Percentiles rank a stretch among this genome's conserved stretches.
phyloP scores from a whole-genome alignment of 2,888 invertebrate genomes.

The Cheilosia pagana region DNA sequence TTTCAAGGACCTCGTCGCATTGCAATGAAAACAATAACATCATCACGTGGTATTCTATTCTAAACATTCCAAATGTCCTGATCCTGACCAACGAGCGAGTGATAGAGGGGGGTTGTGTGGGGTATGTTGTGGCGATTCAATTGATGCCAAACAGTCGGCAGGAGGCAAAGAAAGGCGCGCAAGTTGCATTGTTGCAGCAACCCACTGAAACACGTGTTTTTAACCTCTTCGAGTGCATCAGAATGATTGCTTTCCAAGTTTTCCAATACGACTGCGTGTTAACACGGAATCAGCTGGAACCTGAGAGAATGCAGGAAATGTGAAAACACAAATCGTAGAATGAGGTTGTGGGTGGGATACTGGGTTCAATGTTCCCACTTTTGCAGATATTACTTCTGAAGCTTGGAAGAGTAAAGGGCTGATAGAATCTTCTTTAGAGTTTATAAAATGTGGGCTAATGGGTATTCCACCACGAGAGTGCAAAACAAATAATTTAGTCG shows the following conservation, averaged over 20 bases:
- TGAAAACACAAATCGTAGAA: neutral
- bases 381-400: neutral
- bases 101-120: too few species aligned
- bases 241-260: constrained; percentile 12
- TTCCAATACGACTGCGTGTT: constrained; percentile 63
- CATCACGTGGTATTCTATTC: constrained; percentile 67
- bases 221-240: constrained; percentile 3
- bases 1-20: constrained; percentile 68
- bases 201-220: constrained; percentile 62
- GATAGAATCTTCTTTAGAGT: too few species aligned
- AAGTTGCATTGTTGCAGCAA: constrained; percentile 52
- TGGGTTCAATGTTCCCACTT: constrained; percentile 34
- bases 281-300: neutral
- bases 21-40: constrained; percentile 69
- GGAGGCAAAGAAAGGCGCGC: constrained; percentile 42
- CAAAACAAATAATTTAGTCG: too few species aligned
- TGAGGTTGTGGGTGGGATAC: neutral
- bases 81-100: constrained; percentile 6
- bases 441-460: too few species aligned
- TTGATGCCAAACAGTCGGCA: constrained; percentile 2
- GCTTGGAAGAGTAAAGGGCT: neutral
- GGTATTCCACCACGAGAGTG: too few species aligned
- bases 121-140: constrained; percentile 3
- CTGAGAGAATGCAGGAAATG: constrained; percentile 38
- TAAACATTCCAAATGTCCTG: constrained; percentile 55